Evolutionary conservation across 2,888 invertebrate genomes (phyloP).

Genomic region (Drosophila maculinotata): DNA sequence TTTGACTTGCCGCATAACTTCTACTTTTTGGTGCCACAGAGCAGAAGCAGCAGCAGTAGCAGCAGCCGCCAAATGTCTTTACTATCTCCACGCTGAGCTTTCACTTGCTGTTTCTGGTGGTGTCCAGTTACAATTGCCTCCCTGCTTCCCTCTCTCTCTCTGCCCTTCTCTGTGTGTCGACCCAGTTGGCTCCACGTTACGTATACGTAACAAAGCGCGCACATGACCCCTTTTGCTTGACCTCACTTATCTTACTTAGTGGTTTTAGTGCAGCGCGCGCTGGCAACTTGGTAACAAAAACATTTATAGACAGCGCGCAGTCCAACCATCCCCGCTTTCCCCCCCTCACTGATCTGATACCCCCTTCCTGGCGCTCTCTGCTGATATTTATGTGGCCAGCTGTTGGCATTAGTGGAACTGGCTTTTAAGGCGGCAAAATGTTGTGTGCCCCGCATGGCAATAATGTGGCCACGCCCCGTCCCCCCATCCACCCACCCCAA

Average conservation of each 20-base stretch:
- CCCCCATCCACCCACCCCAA: background rate
- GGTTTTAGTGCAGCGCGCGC: conserved; percentile 69
- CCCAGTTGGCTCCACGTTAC: conserved; percentile 27
- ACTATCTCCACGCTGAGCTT: conserved; percentile 39
- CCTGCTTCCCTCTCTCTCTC: background rate
- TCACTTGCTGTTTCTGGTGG: conserved; percentile 36
- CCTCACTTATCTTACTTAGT: conserved; percentile 82
- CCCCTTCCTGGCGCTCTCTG: conserved; percentile 2
- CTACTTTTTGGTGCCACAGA: conserved; percentile 28
- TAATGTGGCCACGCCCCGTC: conserved; percentile 48
- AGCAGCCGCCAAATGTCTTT: conserved; percentile 14
- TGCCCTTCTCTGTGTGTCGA: conserved; percentile 13
- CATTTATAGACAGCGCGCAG: conserved; percentile 56
- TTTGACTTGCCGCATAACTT: conserved; percentile 38
- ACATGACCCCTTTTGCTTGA: conserved; percentile 80
- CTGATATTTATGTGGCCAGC: conserved; percentile 77
- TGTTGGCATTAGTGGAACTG: conserved; percentile 80
- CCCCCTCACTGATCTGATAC: conserved; percentile 21
- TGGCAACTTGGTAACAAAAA: conserved; percentile 63
- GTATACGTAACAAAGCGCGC: conserved; percentile 70
- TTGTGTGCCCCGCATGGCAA: conserved; percentile 66
- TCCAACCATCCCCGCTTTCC: background rate
- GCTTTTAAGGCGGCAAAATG: conserved; percentile 72
- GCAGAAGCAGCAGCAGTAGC: background rate
- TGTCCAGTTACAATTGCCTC: conserved; percentile 33